Percentiles rank a stretch among this genome's conserved stretches.
phyloP scores from a whole-genome alignment of 2,113 vertebrate species.

The human (Homo sapiens) region DNA sequence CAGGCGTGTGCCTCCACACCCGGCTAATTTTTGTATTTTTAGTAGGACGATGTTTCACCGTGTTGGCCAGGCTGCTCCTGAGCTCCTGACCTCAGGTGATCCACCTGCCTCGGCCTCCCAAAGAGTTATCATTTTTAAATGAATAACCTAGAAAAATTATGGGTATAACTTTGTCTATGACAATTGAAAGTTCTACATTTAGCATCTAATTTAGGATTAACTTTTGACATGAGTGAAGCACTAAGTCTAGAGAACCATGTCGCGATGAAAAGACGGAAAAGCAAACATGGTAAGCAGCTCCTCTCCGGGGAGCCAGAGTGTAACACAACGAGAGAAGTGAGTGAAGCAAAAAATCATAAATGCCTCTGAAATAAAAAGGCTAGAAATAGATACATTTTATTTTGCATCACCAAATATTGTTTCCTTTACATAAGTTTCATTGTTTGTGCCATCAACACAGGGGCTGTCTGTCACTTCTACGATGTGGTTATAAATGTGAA shows the following conservation, averaged over 20 bases:
- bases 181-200: not conserved
- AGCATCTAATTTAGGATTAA: not conserved
- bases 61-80: too few species aligned
- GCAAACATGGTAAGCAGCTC: accelerated
- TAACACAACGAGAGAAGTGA: not conserved
- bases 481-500: not conserved
- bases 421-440: not conserved
- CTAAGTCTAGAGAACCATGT: not conserved
- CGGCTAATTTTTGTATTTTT: too few species aligned
- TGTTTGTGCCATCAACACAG: not conserved
- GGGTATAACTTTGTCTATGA: not conserved
- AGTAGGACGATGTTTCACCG: too few species aligned
- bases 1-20: too few species aligned
- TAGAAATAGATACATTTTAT: not conserved
- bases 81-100: too few species aligned
- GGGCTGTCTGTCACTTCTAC: not conserved
- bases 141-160: not conserved
- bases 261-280: not conserved
- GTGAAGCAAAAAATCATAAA: not conserved
- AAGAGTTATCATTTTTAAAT: not conserved
- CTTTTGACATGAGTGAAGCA: not conserved
- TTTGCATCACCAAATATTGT: not conserved
- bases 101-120: too few species aligned
- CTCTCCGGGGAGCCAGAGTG: too few species aligned
- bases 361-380: not conserved